Evolutionary conservation across 2,113 vertebrate genomes (phyloP), one percentile per base, ranked within the genome.

Genomic region (Mormoops blainvillei): DNA sequence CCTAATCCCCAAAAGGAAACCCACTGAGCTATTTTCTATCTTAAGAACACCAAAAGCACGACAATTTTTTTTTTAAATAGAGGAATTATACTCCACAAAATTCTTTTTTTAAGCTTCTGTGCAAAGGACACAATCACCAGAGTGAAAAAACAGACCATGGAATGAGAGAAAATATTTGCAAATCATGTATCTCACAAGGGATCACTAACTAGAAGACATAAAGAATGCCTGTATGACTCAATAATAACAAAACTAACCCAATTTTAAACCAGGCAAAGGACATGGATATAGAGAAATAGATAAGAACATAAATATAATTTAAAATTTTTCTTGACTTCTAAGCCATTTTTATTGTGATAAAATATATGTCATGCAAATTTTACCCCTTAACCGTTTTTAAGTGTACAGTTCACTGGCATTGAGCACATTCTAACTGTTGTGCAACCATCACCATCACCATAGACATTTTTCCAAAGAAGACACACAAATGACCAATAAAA

Each of bases 41-140:
- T 68, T 80, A 81, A 81, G 50, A n/a, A 87, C 36, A 43, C 85
- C 67, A 15, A 87, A 73, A 38, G 24, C 50, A 70, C 48, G 48
- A 38, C n/a, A 41, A 33, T 15, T 63, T 31, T 63, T 52, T 52
- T 63, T 31, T 31, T n/a, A 63, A 45, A 70, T 11, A 33, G 63
- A 87, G 36, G 41, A 71, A 33, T 22, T 33, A 33, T 38, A 71
- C 4, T 43, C 54, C 18, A 87, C 43, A 33, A 71, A 10, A 31
- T 63, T 31, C 14, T 63, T 63, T 31, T 31, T 63, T 63, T 31
- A 67, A 38, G 31, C 2, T 28, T n/a, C 26, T 36, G 33, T 20
- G 24, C 24, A 63, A 50, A 89, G 73, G 20, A 38, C 24, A 38
- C 43, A 63, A 63, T 63, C 16, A 63, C 36, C 22, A 65, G 48